A percentile compares a stretch with the other conserved stretches of the same genome.
These are phyloP conservation scores for Molossus alvarezi DNA, from an alignment of 2,797 vertebrate species.

Conservation along the genomic window DNA sequence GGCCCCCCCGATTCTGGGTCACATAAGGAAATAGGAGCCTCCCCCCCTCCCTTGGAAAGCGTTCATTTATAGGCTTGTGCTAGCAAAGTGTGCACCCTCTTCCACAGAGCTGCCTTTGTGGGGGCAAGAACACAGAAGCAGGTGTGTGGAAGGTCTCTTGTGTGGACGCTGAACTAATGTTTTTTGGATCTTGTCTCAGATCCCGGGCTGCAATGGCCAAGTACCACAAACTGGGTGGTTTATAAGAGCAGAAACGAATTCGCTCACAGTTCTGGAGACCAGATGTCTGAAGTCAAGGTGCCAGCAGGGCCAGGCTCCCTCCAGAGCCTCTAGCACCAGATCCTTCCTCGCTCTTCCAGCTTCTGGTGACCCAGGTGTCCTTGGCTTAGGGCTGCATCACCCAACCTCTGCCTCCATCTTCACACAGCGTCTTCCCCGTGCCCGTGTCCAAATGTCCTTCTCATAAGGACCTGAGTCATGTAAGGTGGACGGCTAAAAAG, in stretches of 20 bases:
- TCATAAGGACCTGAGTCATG: background rate
- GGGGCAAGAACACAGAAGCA: background rate
- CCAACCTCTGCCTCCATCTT: background rate
- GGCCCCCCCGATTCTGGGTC: background rate
- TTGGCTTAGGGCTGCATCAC: background rate
- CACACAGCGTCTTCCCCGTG: background rate
- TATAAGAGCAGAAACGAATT: background rate
- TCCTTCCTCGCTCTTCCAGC: background rate
- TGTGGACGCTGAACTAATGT: background rate
- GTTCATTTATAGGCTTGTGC: background rate
- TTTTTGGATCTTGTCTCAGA: background rate
- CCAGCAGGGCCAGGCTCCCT: background rate
- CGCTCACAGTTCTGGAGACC: background rate
- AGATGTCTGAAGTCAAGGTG: background rate
- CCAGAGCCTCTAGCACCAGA: background rate
- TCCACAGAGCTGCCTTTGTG: background rate
- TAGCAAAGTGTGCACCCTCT: background rate
- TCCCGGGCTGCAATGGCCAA: background rate
- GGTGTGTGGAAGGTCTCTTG: background rate
- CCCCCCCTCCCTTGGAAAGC: background rate
- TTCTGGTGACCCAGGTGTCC: background rate
- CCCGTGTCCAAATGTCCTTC: constrained; percentile 17
- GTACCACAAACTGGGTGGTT: background rate
- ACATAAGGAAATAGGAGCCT: background rate
- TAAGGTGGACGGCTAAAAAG: background rate